Evolutionary conservation across 2,113 vertebrate genomes (phyloP), one percentile per base, ranked within the genome.

Genomic region (Mormyrus iriodes): DNA sequence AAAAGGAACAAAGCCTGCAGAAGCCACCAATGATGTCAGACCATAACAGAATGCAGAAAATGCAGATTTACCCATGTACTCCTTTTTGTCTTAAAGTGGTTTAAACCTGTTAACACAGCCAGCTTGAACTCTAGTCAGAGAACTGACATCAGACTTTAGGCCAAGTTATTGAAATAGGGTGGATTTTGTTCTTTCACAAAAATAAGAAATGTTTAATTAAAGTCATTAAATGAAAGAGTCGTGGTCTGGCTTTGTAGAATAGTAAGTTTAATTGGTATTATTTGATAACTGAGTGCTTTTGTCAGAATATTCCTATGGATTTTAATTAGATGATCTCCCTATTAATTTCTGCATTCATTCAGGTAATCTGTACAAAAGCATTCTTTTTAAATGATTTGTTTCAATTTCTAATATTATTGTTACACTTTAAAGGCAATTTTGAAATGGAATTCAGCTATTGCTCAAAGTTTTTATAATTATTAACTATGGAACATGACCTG

Each of bases 1-100:
- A 88, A 61, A 61, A 88, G 61, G 76, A 88, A 93, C 91, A 92
- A 93, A 92, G 90, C 35, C 51, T 39, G 4, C 10, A 86, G 85
- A 90, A 89, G 85, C 88, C 76, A 91, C 90, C 86, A 90, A 91
- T 91, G 90, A 90, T 92, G 90, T 92, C 90, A 90, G 21, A 92
- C 44, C 90, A 76, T 79, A 49, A 87, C 85, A 46, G 17, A 73
- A 52, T 73, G 61, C 24, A 27, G 61, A 65, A 88, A 88, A 88
- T 46, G 44, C 58, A 73, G 58, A 88, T 44, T 84, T 84, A 19
- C 21, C 21, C 9, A 24, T 27, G 27, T 65, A 13, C 5, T 49
- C 48, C 46, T 35, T 21, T 53, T 53, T 24, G 13, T 31, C 86
- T 21, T 10, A 24, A 51, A 39, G 19, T 58, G 21, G 19, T 27